Conservation (phyloP, 2,113 vertebrate genomes). For the Apeltes quadracus region DNA sequence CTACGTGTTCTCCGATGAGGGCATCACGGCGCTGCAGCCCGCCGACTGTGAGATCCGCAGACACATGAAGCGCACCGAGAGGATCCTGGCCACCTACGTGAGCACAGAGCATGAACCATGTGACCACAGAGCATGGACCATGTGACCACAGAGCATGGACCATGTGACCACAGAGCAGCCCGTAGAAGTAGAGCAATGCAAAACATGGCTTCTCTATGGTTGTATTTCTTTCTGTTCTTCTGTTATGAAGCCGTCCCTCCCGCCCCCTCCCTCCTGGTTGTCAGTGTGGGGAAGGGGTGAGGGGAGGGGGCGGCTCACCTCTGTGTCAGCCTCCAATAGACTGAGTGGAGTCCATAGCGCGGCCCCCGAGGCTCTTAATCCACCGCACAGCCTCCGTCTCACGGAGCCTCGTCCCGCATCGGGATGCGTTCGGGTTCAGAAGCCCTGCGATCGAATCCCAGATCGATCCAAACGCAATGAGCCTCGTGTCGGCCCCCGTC, state of each 20-base stretch:
- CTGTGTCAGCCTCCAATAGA: conserved; percentile 42
- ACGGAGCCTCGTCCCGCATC: conserved; percentile 61
- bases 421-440: conserved; percentile 60
- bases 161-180: no score
- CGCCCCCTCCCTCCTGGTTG: not conserved
- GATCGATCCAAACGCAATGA: conserved; percentile 77
- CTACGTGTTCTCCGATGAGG: conserved; percentile 92
- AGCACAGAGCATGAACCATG: conserved; percentile 71
- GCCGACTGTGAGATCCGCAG: conserved; percentile 91
- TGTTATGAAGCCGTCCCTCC: not conserved
- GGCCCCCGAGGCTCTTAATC: conserved; percentile 57
- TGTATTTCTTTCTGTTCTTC: no score
- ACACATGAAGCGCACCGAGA: conserved; percentile 87
- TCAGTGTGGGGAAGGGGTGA: not conserved
- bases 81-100: conserved; percentile 89
- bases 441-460: conserved; percentile 67
- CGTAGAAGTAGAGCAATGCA: no score
- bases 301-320: conserved; percentile 24
- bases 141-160: no score
- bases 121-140: no score
- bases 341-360: conserved; percentile 32
- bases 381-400: conserved; percentile 55
- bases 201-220: no score
- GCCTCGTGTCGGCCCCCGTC: conserved; percentile 61
- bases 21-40: conserved; percentile 89